Evolutionary conservation across 2,888 invertebrate species (phyloP), one percentile per base, ranked within the genome.

Genomic region (Tyria jacobaeae): DNA sequence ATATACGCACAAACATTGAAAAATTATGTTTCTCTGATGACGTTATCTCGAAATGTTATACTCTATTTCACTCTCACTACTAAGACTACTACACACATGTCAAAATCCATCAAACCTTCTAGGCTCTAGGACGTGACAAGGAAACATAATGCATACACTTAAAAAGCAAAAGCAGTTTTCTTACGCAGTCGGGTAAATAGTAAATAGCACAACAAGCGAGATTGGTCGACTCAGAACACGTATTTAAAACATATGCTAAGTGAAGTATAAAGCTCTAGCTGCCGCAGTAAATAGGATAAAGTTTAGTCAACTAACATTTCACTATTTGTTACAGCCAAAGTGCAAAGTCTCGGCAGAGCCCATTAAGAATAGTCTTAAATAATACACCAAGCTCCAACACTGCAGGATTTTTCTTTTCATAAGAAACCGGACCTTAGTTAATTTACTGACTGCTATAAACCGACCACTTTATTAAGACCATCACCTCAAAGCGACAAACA

Each of bases 401-500:
- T 44, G 5, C n/a, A n/a, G n/a, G n/a, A n/a, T n/a, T n/a, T n/a
- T n/a, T n/a, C n/a, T n/a, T n/a, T n/a, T n/a, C n/a, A n/a, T n/a
- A n/a, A n/a, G n/a, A n/a, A n/a, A n/a, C n/a, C 35, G 37, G 31
- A 58, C 51, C 25, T n/a, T 41, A 14, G 47, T 52, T 37, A 59
- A 59, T 53, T 35, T 17, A 47, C 47, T 47, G 59, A 58, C 47
- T 25, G 60, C 59, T 57, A 70, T 57, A 70, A 70, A 64, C 54
- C 64, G 58, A 57, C 71, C 66, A 71, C 47, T 74, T 66, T 53
- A 70, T 74, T 48, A 35, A 14, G 25, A 47, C 48, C 52, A 56
- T 59, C 66, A 55, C 34, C 47, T n/a, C 21, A 50, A 27, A 54
- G 58, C 52, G 63, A 47, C 59, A 39, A 39, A 35, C n/a, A 35